phyloP scores from a whole-genome alignment of 2,888 invertebrate genomes.

The Myathropa florea region DNA sequence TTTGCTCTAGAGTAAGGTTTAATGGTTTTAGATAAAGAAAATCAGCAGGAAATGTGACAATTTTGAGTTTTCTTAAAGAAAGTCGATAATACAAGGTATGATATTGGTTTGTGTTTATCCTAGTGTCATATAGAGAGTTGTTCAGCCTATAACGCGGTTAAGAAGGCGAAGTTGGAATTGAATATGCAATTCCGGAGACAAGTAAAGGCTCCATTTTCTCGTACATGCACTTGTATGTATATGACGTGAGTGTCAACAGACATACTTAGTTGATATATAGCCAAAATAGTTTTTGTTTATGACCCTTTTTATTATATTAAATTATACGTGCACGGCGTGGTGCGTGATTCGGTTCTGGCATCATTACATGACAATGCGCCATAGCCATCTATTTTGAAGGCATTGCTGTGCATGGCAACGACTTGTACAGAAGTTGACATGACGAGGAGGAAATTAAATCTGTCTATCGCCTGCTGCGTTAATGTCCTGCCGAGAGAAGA shows the following conservation, averaged over 20 bases:
- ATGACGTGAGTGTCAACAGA: not conserved
- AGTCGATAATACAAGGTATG: too few species aligned
- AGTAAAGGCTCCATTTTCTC: too few species aligned
- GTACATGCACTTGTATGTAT: not conserved
- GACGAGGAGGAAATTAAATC: not conserved
- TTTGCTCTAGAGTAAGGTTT: too few species aligned
- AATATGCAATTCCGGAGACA: too few species aligned
- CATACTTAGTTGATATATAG: not conserved
- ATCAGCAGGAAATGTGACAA: too few species aligned
- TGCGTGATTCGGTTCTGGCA: not conserved
- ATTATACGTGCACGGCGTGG: not conserved
- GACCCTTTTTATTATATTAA: not conserved
- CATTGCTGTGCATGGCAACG: not conserved
- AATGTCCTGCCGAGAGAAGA: not conserved
- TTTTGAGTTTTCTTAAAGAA: too few species aligned
- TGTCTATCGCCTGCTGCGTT: not conserved
- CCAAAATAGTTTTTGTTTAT: not conserved
- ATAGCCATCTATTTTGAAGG: not conserved
- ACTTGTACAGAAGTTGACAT: not conserved
- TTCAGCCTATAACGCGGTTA: too few species aligned
- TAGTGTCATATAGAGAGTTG: too few species aligned
- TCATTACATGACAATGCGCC: not conserved
- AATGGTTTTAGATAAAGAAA: too few species aligned
- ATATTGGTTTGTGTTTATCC: too few species aligned
- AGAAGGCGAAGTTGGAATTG: too few species aligned